phyloP scores from a whole-genome alignment of 2,113 vertebrate genomes.

The Nicator chloris region DNA sequence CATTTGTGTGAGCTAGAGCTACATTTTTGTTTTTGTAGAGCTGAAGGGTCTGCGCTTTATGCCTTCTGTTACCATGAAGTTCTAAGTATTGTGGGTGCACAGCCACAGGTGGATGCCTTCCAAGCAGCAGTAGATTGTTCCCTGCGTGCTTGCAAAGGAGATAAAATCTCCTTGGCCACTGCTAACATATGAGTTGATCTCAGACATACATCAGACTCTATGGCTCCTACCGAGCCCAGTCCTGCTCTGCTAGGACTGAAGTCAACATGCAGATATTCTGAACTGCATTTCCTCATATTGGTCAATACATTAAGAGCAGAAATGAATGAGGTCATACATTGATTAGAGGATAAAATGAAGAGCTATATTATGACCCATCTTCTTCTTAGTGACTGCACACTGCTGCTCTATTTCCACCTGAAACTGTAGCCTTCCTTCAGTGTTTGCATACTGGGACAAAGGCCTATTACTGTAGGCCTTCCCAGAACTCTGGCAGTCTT shows the following conservation, averaged over 20 bases:
- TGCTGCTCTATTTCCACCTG: background rate
- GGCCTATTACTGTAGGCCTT: background rate
- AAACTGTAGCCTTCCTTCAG: background rate
- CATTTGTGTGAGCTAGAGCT: background rate
- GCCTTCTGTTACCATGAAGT: background rate
- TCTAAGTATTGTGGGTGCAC: background rate
- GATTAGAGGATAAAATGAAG: background rate
- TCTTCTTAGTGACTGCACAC: background rate
- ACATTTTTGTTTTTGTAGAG: background rate
- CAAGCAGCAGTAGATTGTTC: background rate
- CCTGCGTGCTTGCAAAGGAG: background rate
- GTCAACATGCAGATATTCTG: background rate
- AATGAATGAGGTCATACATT: background rate
- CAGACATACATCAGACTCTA: background rate
- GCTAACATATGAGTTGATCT: background rate
- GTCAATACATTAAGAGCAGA: background rate
- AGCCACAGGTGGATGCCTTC: background rate
- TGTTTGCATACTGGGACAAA: background rate
- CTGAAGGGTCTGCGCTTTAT: background rate
- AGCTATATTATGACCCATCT: background rate
- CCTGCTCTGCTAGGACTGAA: background rate
- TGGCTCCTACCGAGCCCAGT: background rate
- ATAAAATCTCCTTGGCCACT: background rate
- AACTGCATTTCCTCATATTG: background rate
- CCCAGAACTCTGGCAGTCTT: background rate